Conservation (phyloP, 1,140 invertebrate species). For the Acromyrmex charruanus region DNA sequence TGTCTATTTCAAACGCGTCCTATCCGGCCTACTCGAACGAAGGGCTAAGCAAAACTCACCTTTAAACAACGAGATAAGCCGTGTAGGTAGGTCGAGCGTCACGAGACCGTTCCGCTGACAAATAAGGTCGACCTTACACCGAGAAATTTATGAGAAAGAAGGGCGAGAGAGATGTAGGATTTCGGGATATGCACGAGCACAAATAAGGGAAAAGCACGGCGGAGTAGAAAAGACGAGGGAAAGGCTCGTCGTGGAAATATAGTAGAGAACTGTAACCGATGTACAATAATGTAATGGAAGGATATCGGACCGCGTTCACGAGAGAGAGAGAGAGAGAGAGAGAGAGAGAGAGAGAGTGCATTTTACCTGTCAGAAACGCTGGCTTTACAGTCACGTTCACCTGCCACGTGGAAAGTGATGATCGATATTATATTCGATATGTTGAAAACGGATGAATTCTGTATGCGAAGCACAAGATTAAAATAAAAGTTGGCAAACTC, state of each 20-base stretch:
- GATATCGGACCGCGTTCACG: conserved; percentile 23
- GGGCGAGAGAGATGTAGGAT: not conserved
- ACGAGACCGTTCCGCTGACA: conserved; percentile 34
- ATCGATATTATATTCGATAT: conserved; percentile 33
- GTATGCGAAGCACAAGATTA: not conserved
- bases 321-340: too few relatives aligned
- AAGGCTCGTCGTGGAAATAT: conserved; percentile 5
- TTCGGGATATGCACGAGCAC: not conserved
- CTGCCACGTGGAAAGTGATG: conserved; percentile 31
- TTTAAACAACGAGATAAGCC: conserved; percentile 45
- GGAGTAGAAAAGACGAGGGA: not conserved
- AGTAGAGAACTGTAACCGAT: conserved; percentile 43
- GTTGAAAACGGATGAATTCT: conserved; percentile 22
- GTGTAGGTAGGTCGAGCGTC: conserved; percentile 46
- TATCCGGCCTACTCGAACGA: conserved; percentile 32
- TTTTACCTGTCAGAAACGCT: conserved; percentile 41
- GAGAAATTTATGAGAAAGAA: conserved; percentile 36
- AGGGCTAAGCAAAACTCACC: conserved; percentile 45
- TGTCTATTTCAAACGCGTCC: conserved; percentile 40
- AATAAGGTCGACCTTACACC: conserved; percentile 51
- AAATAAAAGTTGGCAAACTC: conserved; percentile 24
- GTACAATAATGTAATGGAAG: not conserved
- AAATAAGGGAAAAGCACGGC: conserved; percentile 12
- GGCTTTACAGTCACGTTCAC: conserved; percentile 15
- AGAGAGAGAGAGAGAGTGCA: not conserved